Evolutionary conservation across 1,140 invertebrate species (phyloP), one percentile per base, ranked within the genome.

Genomic region (Leguminivora glycinivorella): DNA sequence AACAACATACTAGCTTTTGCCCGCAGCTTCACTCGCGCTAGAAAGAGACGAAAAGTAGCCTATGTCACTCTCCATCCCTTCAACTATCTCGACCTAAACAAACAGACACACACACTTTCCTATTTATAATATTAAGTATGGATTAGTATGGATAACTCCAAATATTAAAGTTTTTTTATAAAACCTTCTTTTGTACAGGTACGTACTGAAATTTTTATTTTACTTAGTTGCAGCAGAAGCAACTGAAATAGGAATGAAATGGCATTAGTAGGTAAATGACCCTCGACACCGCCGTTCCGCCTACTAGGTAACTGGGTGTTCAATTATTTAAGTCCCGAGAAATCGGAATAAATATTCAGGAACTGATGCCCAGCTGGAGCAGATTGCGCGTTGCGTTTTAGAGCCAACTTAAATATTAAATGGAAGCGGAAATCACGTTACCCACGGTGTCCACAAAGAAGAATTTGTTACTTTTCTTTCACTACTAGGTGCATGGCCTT

Each of bases 361-460:
- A 63, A 31, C 58, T 29, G 58, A 63, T 63, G 29, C 58, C 58
- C 58, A 63, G 58, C 58, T 63, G 58, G 58, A 63, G 58, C 58
- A 63, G 26, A 63, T 63, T 63, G 66, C 52, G 47, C 70, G 73
- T 74, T 77, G 73, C 71, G 75, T 72, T 72, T 75, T 75, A 76
- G 56, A 74, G 66, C 14, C 58, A 71, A 73, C 73, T 79, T 75
- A 79, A 79, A 74, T 77, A 77, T 79, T 77, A 76, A 78, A 67
- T 12, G 71, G 22, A 47, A 74, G 67, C 69, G 56, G 68, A 73
- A 77, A 72, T 75, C 73, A 38, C 72, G 14, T 69, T 71, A 10
- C 31, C 31, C 10, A 34, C n/a, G n/a, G 72, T 75, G 73, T 71
- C 47, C 72, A 73, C 73, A 74, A 71, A 73, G 70, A 63, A 69